Base-by-base conservation (phyloP, 2,888 invertebrate species). In the Chaetogeoica ovagalla region DNA sequence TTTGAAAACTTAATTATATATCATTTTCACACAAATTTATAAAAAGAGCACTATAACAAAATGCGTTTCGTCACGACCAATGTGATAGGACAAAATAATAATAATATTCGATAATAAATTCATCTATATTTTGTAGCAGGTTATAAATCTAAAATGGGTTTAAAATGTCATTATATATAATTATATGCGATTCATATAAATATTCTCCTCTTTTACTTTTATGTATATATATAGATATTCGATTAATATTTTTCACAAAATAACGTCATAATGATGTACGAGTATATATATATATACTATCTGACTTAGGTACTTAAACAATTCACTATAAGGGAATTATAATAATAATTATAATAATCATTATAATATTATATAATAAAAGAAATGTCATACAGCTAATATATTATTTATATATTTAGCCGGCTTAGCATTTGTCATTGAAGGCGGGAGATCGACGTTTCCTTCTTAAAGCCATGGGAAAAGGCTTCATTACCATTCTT, bases 261-360 rank as follows among this genome's bases (percentile, higher is more conserved):
- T n/a, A 59, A 75, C 59, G 37, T 30, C 30, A 4, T 66, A 55
- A 48, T 43, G 6, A 43, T 43, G 43, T 43, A 43, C 9, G 9
- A 9, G 9, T 43, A 43, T 43, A 43, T 57, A 62, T 55, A n/a
- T 52, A 43, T 30, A 23, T 62, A 73, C 62, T 66, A 23, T 48
- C 19, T 48, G 21, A 76, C 76, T 76, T 69, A 69, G 60, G 43
- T 60, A 69, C 68, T 77, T 70, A 63, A 77, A 70, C 63, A 70
- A 69, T 77, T 79, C 52, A 79, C 79, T 79, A 79, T 69, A 63
- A 71, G 62, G 69, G 62, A 63, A 70, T 79, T 79, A 63, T 63
- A 71, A 71, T 65, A 59, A 37, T 73, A 37, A 55, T 76, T 48
- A 71, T 65, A 59, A 37, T 73, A 37, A 55, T 76, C 48, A 75